Evolutionary conservation across 2,797 vertebrate genomes (phyloP).

Genomic region (Tachyglossus aculeatus): DNA sequence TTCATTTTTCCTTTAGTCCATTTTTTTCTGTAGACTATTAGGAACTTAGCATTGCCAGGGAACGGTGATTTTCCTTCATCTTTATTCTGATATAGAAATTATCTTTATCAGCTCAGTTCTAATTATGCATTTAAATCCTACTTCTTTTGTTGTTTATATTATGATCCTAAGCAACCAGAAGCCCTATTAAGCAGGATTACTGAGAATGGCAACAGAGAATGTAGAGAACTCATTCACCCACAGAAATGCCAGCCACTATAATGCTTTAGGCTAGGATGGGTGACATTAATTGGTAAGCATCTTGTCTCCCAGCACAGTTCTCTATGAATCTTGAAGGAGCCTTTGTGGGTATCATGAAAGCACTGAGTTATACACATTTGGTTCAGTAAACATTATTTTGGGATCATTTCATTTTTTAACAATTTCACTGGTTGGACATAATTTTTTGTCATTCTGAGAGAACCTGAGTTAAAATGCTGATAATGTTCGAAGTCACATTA

Average conservation of each 20-base stretch:
- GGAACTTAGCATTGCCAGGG: slow-evolving; percentile 46
- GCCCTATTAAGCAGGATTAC: slow-evolving; percentile 15
- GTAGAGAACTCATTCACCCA: slow-evolving; percentile 34
- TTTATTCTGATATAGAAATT: slow-evolving; percentile 12
- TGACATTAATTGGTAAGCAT: slow-evolving; percentile 14
- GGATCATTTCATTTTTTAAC: no score
- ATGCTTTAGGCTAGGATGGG: background rate
- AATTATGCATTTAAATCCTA: slow-evolving; percentile 33
- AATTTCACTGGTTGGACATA: no score
- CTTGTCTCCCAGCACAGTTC: background rate
- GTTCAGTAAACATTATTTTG: background rate
- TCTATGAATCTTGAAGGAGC: background rate
- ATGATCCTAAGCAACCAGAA: slow-evolving; percentile 31
- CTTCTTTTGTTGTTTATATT: slow-evolving; percentile 46
- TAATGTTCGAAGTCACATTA: no score
- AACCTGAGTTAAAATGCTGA: no score
- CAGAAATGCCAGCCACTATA: slow-evolving; percentile 11
- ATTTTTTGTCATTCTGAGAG: no score
- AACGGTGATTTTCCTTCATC: slow-evolving; percentile 2
- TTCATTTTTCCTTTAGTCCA: slow-evolving; percentile 44
- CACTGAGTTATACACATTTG: background rate
- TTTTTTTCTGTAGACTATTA: slow-evolving; percentile 42
- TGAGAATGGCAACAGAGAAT: slow-evolving; percentile 29
- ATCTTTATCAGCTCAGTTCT: slow-evolving; percentile 33
- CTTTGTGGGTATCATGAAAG: background rate